phyloP scores from a whole-genome alignment of 2,113 vertebrate species.

The Chamaetylas fuelleborni region DNA sequence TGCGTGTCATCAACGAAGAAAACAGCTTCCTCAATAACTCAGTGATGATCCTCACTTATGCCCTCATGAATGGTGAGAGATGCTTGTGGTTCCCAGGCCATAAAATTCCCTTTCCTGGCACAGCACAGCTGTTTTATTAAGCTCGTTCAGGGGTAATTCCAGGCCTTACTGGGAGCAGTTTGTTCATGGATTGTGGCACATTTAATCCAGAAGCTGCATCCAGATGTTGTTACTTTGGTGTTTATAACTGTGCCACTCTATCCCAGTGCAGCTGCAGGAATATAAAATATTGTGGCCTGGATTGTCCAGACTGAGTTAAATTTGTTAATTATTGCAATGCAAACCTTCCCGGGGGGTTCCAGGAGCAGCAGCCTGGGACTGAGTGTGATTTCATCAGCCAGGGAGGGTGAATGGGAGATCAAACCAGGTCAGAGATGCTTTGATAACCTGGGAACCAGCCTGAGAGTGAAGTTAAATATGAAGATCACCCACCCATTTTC shows the following conservation, averaged over 20 bases:
- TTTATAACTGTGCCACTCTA: not conserved
- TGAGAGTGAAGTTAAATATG: not conserved
- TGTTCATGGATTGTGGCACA: not conserved
- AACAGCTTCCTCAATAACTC: slow-evolving; percentile 97
- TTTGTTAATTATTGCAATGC: not conserved
- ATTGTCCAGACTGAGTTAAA: not conserved
- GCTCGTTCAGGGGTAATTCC: not conserved
- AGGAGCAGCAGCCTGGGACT: not conserved
- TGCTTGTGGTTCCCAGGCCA: not conserved
- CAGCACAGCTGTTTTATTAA: not conserved
- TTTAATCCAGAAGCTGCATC: not conserved
- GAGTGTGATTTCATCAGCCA: not conserved
- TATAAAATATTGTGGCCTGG: not conserved
- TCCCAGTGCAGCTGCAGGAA: not conserved
- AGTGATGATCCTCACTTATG: slow-evolving; percentile 98
- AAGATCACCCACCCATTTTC: not conserved
- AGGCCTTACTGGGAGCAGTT: not conserved
- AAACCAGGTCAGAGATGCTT: not conserved
- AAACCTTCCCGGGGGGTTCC: not conserved
- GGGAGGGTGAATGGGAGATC: not conserved
- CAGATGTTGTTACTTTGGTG: not conserved
- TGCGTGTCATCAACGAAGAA: slow-evolving; percentile 91
- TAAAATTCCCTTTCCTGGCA: not conserved
- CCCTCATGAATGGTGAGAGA: slow-evolving; percentile 93
- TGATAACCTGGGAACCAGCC: not conserved